phyloP scores from a whole-genome alignment of 2,888 invertebrate genomes.

The Mesopsocus fuscifrons region DNA sequence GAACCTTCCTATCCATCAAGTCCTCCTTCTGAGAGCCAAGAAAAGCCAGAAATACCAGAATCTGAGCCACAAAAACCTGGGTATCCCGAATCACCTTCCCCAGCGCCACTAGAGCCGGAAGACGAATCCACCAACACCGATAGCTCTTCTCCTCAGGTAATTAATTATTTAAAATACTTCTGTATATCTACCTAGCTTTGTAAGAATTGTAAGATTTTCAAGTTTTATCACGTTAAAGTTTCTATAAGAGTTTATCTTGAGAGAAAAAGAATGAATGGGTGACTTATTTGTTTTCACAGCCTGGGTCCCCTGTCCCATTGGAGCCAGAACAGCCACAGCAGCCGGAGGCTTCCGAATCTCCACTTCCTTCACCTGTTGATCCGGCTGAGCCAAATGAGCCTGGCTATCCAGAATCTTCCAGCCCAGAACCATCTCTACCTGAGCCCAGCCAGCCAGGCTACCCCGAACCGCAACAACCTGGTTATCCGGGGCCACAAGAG shows the following conservation, averaged over 20 bases:
- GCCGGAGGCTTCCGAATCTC: conserved; percentile 14
- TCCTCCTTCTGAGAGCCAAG: conserved; percentile 12
- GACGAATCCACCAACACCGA: too few species aligned
- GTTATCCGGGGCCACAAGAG: conserved; percentile 19
- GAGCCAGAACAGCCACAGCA: conserved; percentile 17
- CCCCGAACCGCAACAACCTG: conserved; percentile 20
- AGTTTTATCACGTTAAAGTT: too few species aligned
- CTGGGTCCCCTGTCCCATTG: conserved; percentile 18
- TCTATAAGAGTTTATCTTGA: too few species aligned
- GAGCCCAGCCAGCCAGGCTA: conserved; percentile 18
- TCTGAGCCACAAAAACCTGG: conserved; percentile 9
- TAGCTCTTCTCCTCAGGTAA: too few species aligned
- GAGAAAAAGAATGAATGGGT: too few species aligned
- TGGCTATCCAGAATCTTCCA: conserved; percentile 9
- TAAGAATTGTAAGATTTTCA: too few species aligned
- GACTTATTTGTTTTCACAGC: conserved; percentile 18
- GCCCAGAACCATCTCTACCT: not conserved
- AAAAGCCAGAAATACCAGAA: conserved; percentile 19
- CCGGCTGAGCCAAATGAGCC: too few species aligned
- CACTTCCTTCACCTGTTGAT: too few species aligned
- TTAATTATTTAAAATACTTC: too few species aligned
- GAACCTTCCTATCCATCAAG: not conserved
- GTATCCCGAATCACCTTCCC: conserved; percentile 13
- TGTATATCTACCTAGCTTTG: too few species aligned
- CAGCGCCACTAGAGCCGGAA: too few species aligned